phyloP scores from a whole-genome alignment of 2,113 vertebrate species.

The Callaeas wilsoni region DNA sequence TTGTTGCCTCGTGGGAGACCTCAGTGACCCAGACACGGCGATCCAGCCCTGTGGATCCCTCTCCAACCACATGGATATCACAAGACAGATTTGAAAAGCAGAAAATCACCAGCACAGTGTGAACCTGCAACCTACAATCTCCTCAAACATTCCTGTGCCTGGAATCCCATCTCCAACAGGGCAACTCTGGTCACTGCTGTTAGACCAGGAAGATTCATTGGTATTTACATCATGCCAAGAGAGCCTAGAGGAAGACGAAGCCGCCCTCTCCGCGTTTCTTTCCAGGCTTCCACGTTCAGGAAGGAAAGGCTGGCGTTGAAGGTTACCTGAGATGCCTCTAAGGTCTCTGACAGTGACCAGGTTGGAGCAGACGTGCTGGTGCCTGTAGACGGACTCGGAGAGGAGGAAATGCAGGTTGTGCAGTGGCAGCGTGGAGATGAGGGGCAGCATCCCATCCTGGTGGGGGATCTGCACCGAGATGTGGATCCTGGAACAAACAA shows the following conservation, averaged over 20 bases:
- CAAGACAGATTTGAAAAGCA: background rate
- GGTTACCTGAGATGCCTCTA: constrained; percentile 84
- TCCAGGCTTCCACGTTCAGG: background rate
- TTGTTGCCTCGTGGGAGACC: background rate
- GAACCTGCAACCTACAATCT: background rate
- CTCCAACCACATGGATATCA: rapidly evolving
- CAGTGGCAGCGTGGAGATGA: constrained; percentile 93
- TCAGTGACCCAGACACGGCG: background rate
- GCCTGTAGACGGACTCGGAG: constrained; percentile 96
- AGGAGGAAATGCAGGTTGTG: constrained; percentile 96
- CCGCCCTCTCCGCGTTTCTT: rapidly evolving
- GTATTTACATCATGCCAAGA: background rate
- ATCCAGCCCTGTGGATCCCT: background rate
- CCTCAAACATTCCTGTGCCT: background rate
- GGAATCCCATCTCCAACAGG: rapidly evolving
- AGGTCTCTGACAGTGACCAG: constrained; percentile 86
- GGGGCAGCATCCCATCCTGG: constrained; percentile 97
- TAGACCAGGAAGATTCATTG: background rate
- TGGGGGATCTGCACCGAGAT: constrained; percentile 98
- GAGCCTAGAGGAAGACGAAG: background rate
- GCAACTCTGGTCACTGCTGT: background rate
- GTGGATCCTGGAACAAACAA: constrained; percentile 82
- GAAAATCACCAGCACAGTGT: background rate
- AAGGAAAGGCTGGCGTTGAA: background rate
- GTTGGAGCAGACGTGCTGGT: constrained; percentile 97